Evolutionary conservation across 2,888 invertebrate genomes (phyloP).

Genomic region (Watsonalla binaria): DNA sequence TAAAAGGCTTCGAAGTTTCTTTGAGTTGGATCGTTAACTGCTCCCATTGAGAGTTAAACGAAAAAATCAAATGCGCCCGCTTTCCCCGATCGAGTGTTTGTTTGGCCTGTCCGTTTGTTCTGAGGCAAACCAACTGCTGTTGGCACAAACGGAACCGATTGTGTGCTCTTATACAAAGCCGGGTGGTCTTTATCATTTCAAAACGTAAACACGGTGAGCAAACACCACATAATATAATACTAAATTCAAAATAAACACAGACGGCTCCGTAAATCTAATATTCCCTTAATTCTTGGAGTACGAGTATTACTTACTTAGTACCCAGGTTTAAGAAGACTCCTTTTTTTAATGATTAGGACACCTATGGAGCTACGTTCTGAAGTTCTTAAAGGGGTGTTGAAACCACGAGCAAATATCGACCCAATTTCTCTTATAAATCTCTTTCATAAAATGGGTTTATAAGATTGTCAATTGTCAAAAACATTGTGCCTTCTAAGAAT

Average conservation of each 20-base stretch:
- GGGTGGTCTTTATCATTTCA: constrained; percentile 76
- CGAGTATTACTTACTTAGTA: constrained; percentile 1
- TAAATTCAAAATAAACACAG: constrained; percentile 61
- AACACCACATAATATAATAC: constrained; percentile 66
- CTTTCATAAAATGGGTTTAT: no score
- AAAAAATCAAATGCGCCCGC: constrained; percentile 53
- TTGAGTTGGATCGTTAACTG: constrained; percentile 38
- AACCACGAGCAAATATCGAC: no score
- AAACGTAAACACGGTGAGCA: constrained; percentile 61
- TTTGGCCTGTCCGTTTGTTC: constrained; percentile 64
- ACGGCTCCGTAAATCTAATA: constrained; percentile 22
- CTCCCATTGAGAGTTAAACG: constrained; percentile 19
- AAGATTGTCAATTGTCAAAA: no score
- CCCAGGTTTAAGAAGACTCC: no score
- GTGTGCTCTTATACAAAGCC: constrained; percentile 48
- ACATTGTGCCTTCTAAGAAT: no score
- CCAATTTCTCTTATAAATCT: no score
- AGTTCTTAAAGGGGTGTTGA: no score
- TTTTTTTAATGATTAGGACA: no score
- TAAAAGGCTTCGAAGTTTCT: constrained; percentile 23
- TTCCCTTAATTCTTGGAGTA: constrained; percentile 15
- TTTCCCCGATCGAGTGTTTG: constrained; percentile 59
- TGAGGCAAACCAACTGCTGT: constrained; percentile 70
- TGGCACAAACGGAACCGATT: constrained; percentile 49
- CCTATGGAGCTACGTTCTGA: no score